Conservation (phyloP, 2,888 invertebrate species). For the Tachystola acroxantha region DNA sequence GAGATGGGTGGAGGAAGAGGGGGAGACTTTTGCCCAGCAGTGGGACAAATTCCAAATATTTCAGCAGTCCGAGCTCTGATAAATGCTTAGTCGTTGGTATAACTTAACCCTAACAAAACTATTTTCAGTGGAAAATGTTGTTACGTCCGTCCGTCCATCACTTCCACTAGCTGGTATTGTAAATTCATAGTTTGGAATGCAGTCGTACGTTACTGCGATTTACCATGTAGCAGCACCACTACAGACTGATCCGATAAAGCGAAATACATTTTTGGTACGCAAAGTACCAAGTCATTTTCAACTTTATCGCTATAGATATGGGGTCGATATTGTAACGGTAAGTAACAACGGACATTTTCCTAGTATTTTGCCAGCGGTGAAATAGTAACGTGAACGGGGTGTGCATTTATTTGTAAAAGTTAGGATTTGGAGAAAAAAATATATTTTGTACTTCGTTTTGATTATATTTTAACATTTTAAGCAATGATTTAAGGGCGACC, state of each 20-base stretch:
- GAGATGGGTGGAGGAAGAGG: too few relatives aligned
- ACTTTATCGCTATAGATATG: slow-evolving; percentile 17
- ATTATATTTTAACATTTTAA: too few relatives aligned
- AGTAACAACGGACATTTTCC: slow-evolving; percentile 17
- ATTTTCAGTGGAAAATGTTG: background rate
- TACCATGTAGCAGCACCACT: slow-evolving; percentile 28
- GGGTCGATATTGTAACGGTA: slow-evolving; percentile 19
- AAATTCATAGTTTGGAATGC: slow-evolving; percentile 19
- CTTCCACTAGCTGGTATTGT: slow-evolving; percentile 2
- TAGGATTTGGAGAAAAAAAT: background rate
- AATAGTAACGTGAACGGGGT: slow-evolving; percentile 35
- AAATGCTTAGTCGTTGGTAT: too few relatives aligned
- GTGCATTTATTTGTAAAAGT: background rate
- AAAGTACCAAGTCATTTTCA: slow-evolving; percentile 14
- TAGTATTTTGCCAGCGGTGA: slow-evolving; percentile 29
- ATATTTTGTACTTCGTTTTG: too few relatives aligned
- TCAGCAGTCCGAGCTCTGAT: too few relatives aligned
- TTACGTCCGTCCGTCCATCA: background rate
- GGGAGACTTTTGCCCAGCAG: too few relatives aligned
- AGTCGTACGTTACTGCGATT: slow-evolving; percentile 20
- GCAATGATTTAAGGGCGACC: too few relatives aligned
- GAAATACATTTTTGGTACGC: slow-evolving; percentile 26
- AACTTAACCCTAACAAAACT: too few relatives aligned
- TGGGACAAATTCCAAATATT: too few relatives aligned
- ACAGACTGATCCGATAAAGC: slow-evolving; percentile 29